Conservation (phyloP, 2,888 invertebrate genomes). For the Andrena minutula region DNA sequence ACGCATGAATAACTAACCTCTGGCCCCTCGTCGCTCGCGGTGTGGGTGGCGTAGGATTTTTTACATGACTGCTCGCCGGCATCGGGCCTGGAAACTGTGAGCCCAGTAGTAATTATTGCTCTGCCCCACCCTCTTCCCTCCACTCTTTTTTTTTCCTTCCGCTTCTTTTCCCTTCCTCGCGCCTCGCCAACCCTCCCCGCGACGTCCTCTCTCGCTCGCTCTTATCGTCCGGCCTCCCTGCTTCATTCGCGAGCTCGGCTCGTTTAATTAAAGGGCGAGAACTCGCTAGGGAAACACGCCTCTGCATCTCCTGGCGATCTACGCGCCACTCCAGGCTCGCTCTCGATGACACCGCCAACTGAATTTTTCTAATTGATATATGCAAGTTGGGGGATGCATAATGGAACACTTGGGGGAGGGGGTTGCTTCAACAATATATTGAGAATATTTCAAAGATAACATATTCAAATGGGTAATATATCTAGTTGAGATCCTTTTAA, state of each 20-base stretch:
- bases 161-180: conserved; percentile 55
- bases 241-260: conserved; percentile 29
- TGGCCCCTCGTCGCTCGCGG: conserved; percentile 73
- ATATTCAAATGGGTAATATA: too few relatives aligned
- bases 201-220: conserved; percentile 11
- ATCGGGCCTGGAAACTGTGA: conserved; percentile 76
- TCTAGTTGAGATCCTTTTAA: too few relatives aligned
- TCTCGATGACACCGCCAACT: conserved; percentile 32
- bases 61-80: conserved; percentile 78
- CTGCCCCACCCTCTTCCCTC: conserved; percentile 52
- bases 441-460: too few relatives aligned
- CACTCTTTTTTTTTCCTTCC: conserved; percentile 61
- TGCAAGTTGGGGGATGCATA: too few relatives aligned
- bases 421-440: too few relatives aligned
- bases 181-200: conserved; percentile 36
- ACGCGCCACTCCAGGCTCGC: conserved; percentile 2
- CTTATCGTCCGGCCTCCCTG: conserved; percentile 14
- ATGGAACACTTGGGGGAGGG: too few relatives aligned
- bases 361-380: conserved; percentile 31
- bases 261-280: conserved; percentile 68
- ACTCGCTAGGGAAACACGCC: conserved; percentile 47
- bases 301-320: conserved; percentile 31
- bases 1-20: conserved; percentile 83
- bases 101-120: conserved; percentile 80
- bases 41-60: conserved; percentile 82